Base-by-base conservation (phyloP, 2,113 vertebrate species). In the Eurypyga helias region DNA sequence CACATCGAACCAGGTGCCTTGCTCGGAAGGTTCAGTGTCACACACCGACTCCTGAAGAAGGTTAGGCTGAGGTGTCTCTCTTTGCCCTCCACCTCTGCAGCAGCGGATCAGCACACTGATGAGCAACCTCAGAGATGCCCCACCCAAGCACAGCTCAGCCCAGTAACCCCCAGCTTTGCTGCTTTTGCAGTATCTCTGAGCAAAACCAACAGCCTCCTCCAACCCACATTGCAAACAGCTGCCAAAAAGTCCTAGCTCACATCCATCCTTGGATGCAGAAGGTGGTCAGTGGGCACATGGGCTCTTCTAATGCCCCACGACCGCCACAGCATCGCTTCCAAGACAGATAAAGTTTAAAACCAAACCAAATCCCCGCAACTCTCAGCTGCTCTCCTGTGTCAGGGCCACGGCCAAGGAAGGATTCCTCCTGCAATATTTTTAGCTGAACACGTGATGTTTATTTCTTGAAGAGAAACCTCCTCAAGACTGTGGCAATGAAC, bases 401-500 rank as follows among this genome's bases (percentile, higher is more conserved):
- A 9, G 89, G 87, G 83, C 48, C 80, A 60, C 66, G 94, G 96
- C 92, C 94, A 96, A 89, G 90, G 67, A 92, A 94, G 76, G 83
- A 96, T 96, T 97, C 94, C 89, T 96, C 77, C 90, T 49, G 83
- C 66, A 85, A 13, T 93, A 95, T 97, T 97, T 95, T 96, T 95
- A 96, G 96, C 89, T 73, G 80, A 92, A 92, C 93, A 96, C 26
- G 83, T 80, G 88, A n/a, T 14, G 0, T 64, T 95, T 91, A 72
- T 76, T 96, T 92, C 83, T 81, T 86, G 87, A 96, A 87, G 23
- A 95, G 83, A 80, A 97, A 93, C 62, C 75, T 93, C 73, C 85
- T 75, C 49, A 83, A 90, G 95, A 65, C 69, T 78, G n/a, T 46
- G 69, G 67, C 2, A 7, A 70, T 15, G 71, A 89, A 81, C 48